phyloP scores from a whole-genome alignment of 2,113 vertebrate genomes.

The Chlamydotis undulata region DNA sequence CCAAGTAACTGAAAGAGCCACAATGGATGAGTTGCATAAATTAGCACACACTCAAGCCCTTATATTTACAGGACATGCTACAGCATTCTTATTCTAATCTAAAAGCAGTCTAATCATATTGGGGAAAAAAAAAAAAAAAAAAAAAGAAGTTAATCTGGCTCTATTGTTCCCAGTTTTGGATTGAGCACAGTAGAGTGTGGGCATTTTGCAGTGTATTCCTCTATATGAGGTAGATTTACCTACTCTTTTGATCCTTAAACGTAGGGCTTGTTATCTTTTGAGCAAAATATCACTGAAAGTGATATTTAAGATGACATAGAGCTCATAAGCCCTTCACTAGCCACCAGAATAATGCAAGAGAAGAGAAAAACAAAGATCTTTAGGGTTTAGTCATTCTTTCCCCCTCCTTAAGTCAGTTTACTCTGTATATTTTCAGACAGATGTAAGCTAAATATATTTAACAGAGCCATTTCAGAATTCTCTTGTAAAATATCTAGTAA shows the following conservation, averaged over 20 bases:
- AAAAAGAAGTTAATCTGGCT: accelerated
- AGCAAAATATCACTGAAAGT: not conserved
- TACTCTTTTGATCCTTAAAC: not conserved
- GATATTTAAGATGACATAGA: not conserved
- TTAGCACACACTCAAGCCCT: not conserved
- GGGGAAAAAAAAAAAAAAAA: no score
- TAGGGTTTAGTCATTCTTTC: not conserved
- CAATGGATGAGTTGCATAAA: not conserved
- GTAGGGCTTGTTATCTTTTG: not conserved
- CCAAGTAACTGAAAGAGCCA: not conserved
- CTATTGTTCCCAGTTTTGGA: not conserved
- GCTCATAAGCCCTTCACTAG: accelerated
- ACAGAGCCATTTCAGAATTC: not conserved
- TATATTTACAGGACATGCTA: not conserved
- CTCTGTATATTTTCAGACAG: not conserved
- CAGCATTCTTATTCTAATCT: not conserved
- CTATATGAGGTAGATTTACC: not conserved
- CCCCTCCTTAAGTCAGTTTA: not conserved
- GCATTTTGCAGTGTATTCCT: not conserved
- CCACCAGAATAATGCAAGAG: not conserved
- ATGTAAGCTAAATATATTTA: not conserved
- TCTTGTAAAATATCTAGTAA: not conserved
- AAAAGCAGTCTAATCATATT: not conserved
- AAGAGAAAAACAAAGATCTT: not conserved
- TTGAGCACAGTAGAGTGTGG: not conserved